Base-by-base conservation (phyloP, 2,888 invertebrate genomes). In the Drosophila acutilabella region DNA sequence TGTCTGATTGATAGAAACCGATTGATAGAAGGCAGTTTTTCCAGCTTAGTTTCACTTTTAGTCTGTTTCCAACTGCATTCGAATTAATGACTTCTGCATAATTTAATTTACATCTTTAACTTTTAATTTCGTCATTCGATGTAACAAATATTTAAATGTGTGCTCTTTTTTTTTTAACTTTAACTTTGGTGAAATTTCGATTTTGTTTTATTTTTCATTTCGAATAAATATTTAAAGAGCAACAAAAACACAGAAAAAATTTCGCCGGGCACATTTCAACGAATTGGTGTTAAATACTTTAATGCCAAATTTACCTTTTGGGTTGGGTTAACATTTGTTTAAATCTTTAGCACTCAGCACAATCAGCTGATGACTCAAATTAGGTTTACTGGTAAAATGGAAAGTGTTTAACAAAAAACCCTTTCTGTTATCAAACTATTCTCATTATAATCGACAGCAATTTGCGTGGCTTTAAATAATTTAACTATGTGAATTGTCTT, bases 41-140 rank as follows among this genome's bases (percentile, higher is more conserved):
- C 72, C 81, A 56, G 79, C 68, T 74, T 61, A 76, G 76, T 87
- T 83, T 83, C 84, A 81, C 81, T 76, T 51, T 42, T 42, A 48
- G 51, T 18, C 36, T 38, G 40, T 42, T 57, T 69, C 44, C 42
- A 65, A 62, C 56, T 71, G 57, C 67, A 64, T 33, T 36, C 58
- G 38, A 73, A 59, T 74, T 74, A 61, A 64, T 74, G 11, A 40
- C 60, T 51, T 23, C 33, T 14, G 57, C 57, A 70, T 53, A 64
- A 57, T 45, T 72, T 53, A 62, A 73, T 77, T 80, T 64, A 60
- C 73, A 73, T 70, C 59, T 62, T 59, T 26, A 26, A 33, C 45
- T 44, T 47, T 40, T 14, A 48, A 48, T 69, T 20, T 44, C 20
- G 45, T 60, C 59, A 59, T 33, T 54, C 45, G 66, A 66, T 72